phyloP scores from a whole-genome alignment of 2,888 invertebrate genomes.

The Euclidia mi region DNA sequence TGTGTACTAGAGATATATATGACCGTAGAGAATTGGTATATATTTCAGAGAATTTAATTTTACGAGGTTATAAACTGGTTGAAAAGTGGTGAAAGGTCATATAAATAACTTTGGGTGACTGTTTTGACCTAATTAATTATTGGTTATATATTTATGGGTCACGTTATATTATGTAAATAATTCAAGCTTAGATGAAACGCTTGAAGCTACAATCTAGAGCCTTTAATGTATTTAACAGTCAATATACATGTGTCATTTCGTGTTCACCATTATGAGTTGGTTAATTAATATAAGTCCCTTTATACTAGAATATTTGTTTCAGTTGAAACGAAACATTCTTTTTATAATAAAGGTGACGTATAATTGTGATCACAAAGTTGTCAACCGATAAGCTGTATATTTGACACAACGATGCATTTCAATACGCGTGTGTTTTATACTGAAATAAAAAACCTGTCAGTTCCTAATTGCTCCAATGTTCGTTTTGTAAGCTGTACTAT shows the following conservation, averaged over 20 bases:
- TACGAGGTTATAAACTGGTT: constrained; percentile 26
- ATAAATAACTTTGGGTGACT: constrained; percentile 21
- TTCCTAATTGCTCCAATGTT: too few relatives aligned
- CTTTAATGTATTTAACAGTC: constrained; percentile 11
- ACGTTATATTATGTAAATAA: constrained; percentile 9
- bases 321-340: too few relatives aligned
- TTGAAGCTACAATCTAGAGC: constrained; percentile 6
- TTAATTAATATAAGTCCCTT: background rate
- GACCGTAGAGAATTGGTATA: constrained; percentile 20
- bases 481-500: too few relatives aligned
- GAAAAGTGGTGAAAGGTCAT: constrained; percentile 20
- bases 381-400: too few relatives aligned
- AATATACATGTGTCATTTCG: constrained; percentile 1
- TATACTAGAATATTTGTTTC: too few relatives aligned
- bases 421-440: too few relatives aligned
- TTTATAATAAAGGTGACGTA: too few relatives aligned
- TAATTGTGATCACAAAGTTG: too few relatives aligned
- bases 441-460: too few relatives aligned
- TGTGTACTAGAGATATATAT: constrained; percentile 31
- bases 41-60: constrained; percentile 34
- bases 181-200: constrained; percentile 6
- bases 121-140: constrained; percentile 34
- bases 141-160: constrained; percentile 13
- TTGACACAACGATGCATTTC: too few relatives aligned
- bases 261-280: background rate